Base-by-base conservation (phyloP, 2,113 vertebrate species). In the Halichoerus grypus region DNA sequence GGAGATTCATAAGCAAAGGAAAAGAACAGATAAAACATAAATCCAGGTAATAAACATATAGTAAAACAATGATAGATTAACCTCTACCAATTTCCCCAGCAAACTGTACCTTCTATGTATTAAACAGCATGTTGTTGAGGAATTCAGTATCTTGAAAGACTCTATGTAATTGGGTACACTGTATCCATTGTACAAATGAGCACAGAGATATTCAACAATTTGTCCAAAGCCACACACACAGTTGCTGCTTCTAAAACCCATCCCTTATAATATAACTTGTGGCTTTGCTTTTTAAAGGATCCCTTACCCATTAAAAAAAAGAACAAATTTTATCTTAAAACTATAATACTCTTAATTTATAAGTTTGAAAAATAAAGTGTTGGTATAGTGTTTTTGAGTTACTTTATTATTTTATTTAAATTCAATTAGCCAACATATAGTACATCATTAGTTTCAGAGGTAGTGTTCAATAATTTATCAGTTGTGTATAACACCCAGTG, bases 1-100 rank as follows among this genome's bases (percentile, higher is more conserved):
- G 36, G 10, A 49, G 31, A 94, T 79, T 85, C 39, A 46, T 26
- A 83, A 76, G 11, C 13, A 89, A 88, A 91, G 55, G 5, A 90
- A 93, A 93, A 87, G 18, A 95, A 94, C n/a, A 94, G 36, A 61
- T 72, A 72, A 88, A 91, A 85, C 14, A 81, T 12, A 91, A 96
- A 61, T 69, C 11, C 18, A 91, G 31, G 18, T 24, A 88, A 93
- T 61, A 39, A 95, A 96, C 28, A 9, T 72, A 39, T 19, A 88
- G 3, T 86, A 28, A 90, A 96, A 83, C 53, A 89, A 51, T 72
- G 26, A 61, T 19, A 51, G 18, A 74, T 18, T 46, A 93, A 84
- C 24, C 33, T 55, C 5, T 91, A 72, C 31, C 79, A 49, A 90
- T 55, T 63, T 79, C 39, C 5, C 31, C 19, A 80, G 36, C n/a